Base-by-base conservation (phyloP, 1,140 invertebrate genomes). In the Pteromalus puparum region DNA sequence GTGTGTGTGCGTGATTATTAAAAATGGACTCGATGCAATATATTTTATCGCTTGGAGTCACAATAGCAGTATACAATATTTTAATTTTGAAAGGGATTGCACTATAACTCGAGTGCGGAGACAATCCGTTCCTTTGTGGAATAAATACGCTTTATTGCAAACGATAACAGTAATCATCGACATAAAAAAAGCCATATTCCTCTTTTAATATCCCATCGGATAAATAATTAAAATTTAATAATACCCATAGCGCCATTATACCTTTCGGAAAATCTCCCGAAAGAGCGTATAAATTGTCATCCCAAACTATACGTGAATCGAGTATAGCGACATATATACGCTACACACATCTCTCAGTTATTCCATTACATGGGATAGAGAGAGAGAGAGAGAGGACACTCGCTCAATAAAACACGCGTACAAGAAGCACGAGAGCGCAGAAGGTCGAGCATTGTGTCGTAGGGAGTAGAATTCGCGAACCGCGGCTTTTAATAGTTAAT, bases 401-500 rank as follows among this genome's bases (percentile, higher is more conserved):
- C 53, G 6, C 53, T 61, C 53, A n/a, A n/a, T n/a, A 61, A 61
- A 61, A 61, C 21, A 61, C 21, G 10, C 10, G 21, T 61, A 21
- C 5, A 61, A 61, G 53, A 21, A 61, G 21, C 21, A 61, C 38
- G 7, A 38, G 38, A 61, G 53, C 1, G 18, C 53, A 34, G 30
- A 5, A 34, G 30, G 15, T 53, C 48, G 13, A 61, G 53, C 6
- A 21, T 21, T 21, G 38, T 42, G 38, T 42, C 38, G 38, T 7
- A 42, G 38, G 0, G 38, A 42, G 38, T 34, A 34, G 3, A 34
- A 42, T 61, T n/a, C 53, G 18, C 53, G 53, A n/a, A 5, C 53
- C 21, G 6, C 21, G 21, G n/a, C 13, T 18, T 77, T 76, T 26
- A 48, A 77, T 83, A 68, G 34, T 83, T 83, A 46, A 77, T 83